phyloP scores from a whole-genome alignment of 2,113 vertebrate genomes.

The Otis tarda region DNA sequence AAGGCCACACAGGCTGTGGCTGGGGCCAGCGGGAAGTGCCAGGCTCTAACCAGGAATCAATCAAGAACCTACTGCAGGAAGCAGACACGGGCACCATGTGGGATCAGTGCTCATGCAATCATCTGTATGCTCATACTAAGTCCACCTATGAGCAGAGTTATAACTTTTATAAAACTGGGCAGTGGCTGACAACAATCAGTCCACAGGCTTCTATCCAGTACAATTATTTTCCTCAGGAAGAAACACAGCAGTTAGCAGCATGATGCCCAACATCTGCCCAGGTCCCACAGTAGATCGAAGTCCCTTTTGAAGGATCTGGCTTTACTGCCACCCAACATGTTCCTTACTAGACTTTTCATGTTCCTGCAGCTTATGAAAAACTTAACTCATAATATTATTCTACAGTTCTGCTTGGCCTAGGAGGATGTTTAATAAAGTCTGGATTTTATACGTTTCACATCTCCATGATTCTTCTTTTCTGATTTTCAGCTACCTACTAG shows the following conservation, averaged over 20 bases:
- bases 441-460: neutral
- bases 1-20: neutral
- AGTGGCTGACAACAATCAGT: neutral
- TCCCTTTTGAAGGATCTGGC: neutral
- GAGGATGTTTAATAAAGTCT: neutral
- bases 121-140: neutral
- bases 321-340: neutral
- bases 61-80: neutral
- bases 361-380: neutral
- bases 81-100: rapidly evolving
- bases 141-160: neutral
- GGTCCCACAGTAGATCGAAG: neutral
- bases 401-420: neutral
- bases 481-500: neutral
- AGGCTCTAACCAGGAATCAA: neutral
- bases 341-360: neutral
- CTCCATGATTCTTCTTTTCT: neutral
- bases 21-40: neutral
- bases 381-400: neutral
- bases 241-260: neutral
- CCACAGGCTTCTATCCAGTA: neutral
- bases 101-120: neutral
- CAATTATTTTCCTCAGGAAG: neutral
- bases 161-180: neutral
- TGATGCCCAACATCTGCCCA: neutral